These are phyloP conservation scores for Orius insidiosus DNA, from an alignment of 1,140 invertebrate genomes.

Conservation along the genomic window DNA sequence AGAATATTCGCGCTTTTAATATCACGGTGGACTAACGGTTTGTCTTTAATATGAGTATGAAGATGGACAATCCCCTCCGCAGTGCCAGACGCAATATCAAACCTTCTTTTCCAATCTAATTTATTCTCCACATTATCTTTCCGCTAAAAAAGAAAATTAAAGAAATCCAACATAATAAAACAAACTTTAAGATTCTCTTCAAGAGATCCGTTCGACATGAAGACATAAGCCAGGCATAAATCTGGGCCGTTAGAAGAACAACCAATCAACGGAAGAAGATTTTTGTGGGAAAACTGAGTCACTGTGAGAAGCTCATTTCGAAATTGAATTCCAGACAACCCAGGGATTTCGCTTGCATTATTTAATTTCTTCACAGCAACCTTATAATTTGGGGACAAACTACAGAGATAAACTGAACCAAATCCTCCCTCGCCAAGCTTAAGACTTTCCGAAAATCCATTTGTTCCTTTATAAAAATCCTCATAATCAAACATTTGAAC, in stretches of 20 bases:
- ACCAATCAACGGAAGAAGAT: slow-evolving; percentile 45
- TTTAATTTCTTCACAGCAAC: slow-evolving; percentile 44
- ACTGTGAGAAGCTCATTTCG: slow-evolving; percentile 21
- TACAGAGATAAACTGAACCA: slow-evolving; percentile 46
- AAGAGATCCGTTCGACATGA: slow-evolving; percentile 47
- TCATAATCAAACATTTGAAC: slow-evolving; percentile 1
- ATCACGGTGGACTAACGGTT: slow-evolving; percentile 50
- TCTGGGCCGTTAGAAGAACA: slow-evolving; percentile 41
- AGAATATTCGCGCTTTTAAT: slow-evolving; percentile 62
- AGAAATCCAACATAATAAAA: not conserved
- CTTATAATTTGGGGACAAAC: slow-evolving; percentile 24
- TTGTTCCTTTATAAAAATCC: slow-evolving; percentile 13
- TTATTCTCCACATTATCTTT: not conserved
- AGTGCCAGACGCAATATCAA: slow-evolving; percentile 40
- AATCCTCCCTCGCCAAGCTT: slow-evolving; percentile 49
- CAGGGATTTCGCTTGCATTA: slow-evolving; percentile 29
- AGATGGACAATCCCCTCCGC: slow-evolving; percentile 42
- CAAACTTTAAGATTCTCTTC: slow-evolving; percentile 34
- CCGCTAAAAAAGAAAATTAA: not conserved
- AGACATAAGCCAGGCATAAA: slow-evolving; percentile 49
- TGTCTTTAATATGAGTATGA: slow-evolving; percentile 32
- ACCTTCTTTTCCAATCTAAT: slow-evolving; percentile 28
- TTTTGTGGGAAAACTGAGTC: slow-evolving; percentile 42
- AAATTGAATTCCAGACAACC: slow-evolving; percentile 12
- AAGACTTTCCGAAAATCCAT: slow-evolving; percentile 28